Conservation (phyloP, 1,140 invertebrate species). For the Camponotus floridanus region DNA sequence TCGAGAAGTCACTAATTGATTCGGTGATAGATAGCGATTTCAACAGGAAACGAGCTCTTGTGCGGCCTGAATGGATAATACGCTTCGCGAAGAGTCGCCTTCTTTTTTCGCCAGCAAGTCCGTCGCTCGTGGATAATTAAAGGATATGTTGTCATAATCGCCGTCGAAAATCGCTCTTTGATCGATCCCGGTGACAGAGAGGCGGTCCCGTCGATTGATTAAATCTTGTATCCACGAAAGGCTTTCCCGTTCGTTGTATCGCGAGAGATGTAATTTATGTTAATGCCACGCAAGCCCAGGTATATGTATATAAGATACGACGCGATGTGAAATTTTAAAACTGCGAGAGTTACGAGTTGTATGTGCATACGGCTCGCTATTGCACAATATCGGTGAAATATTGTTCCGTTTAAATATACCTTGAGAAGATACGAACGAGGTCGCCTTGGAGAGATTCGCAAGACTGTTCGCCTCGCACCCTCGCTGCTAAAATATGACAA, state of each 20-base stretch:
- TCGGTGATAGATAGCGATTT: slow-evolving; percentile 74
- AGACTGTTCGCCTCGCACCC: slow-evolving; percentile 44
- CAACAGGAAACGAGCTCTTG: slow-evolving; percentile 37
- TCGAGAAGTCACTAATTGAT: slow-evolving; percentile 74
- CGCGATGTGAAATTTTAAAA: slow-evolving; percentile 40
- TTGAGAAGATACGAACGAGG: slow-evolving; percentile 21
- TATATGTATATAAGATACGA: not conserved
- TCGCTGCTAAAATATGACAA: slow-evolving; percentile 50
- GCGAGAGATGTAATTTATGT: slow-evolving; percentile 49
- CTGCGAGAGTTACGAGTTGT: slow-evolving; percentile 12
- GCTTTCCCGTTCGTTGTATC: not conserved
- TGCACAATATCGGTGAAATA: slow-evolving; percentile 40
- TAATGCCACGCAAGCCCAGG: slow-evolving; percentile 7
- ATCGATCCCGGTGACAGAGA: slow-evolving; percentile 49
- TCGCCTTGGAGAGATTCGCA: slow-evolving; percentile 45
- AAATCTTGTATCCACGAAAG: slow-evolving; percentile 9
- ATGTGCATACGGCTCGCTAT: not conserved
- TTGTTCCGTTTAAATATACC: slow-evolving; percentile 7
- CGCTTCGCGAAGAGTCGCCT: not conserved
- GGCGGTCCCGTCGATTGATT: slow-evolving; percentile 54
- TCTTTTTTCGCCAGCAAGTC: slow-evolving; percentile 19
- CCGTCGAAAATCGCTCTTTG: slow-evolving; percentile 29
- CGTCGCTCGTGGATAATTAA: slow-evolving; percentile 49
- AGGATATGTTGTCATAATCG: slow-evolving; percentile 37
- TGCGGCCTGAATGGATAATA: slow-evolving; percentile 35